Conservation (phyloP, 2,113 vertebrate species). For the Tupaia tana region DNA sequence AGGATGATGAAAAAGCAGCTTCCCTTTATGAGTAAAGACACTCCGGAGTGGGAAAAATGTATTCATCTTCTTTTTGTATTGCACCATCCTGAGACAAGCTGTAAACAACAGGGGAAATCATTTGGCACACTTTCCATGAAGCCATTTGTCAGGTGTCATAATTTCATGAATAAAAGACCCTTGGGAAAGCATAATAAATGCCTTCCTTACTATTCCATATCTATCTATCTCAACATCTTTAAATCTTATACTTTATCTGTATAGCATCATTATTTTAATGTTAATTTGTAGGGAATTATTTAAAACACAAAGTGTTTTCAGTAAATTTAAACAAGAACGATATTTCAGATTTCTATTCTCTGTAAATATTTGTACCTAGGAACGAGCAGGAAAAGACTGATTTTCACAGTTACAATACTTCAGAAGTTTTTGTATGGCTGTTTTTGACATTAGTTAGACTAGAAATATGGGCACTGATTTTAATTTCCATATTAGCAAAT, state of each 20-base stretch:
- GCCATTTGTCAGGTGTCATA: constrained; percentile 62
- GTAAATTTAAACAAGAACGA: constrained; percentile 24
- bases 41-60: neutral
- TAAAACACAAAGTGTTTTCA: constrained; percentile 42
- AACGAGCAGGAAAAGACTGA: constrained; percentile 1
- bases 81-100: neutral
- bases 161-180: neutral
- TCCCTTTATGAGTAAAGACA: neutral
- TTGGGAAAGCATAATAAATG: constrained; percentile 34
- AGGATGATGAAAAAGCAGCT: neutral
- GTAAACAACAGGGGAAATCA: constrained; percentile 50
- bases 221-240: neutral
- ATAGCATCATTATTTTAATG: constrained; percentile 39
- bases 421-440: neutral
- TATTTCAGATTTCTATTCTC: constrained; percentile 45
- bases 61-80: neutral
- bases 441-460: constrained; percentile 48
- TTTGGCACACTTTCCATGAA: constrained; percentile 24
- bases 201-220: constrained; percentile 8
- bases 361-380: neutral
- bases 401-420: neutral
- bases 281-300: constrained; percentile 29
- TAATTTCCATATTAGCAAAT: constrained; percentile 62
- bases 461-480: constrained; percentile 56
- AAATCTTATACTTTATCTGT: constrained; percentile 16